Evolutionary conservation across 2,888 invertebrate species (phyloP), one percentile per base, ranked within the genome.

Genomic region (Muscina levida): DNA sequence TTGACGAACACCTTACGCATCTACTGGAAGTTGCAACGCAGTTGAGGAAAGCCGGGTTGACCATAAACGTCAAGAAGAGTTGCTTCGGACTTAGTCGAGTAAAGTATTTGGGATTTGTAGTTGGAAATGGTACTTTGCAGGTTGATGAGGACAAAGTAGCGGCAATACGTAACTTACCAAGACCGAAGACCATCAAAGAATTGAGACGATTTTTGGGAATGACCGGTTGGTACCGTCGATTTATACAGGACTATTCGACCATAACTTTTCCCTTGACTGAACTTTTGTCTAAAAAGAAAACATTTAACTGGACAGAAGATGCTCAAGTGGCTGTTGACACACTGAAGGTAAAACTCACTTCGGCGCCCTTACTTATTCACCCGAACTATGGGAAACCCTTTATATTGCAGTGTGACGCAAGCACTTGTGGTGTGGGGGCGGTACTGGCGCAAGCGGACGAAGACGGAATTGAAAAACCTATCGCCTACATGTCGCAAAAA

Each of bases 131-230:
- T 0, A 56, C 67, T 0, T 11, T 57, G n/a, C 24, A 53, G 22
- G 73, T 74, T 2, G 66, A 74, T 19, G 22, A 46, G 1, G 73
- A 72, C 15, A 72, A 51, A 24, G 39, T 72, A 19, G 59, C 19
- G 37, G 71, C 59, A 13, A 59, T 70, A 24, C n/a, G 24, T 1
- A 59, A 72, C 13, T 72, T 72, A 13, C 59, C 59, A 2, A 19
- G 31, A 19, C 71, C 71, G 39, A 39, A 19, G 15, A 42, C 68
- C 10, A 42, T 68, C 6, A 13, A 22, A 24, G 39, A 39, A n/a
- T 19, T 71, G 0, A 3, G 57, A 15, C 57, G 17, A 15, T 57
- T 31, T 57, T 31, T 57, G 15, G 31, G 57, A 3, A 71, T 46
- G 44, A 57, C 13, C 17, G 70, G 3, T 1, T 71, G 70, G 57